These are phyloP conservation scores for Zootermopsis nevadensis DNA, from an alignment of 2,888 invertebrate species.

Conservation along the genomic window DNA sequence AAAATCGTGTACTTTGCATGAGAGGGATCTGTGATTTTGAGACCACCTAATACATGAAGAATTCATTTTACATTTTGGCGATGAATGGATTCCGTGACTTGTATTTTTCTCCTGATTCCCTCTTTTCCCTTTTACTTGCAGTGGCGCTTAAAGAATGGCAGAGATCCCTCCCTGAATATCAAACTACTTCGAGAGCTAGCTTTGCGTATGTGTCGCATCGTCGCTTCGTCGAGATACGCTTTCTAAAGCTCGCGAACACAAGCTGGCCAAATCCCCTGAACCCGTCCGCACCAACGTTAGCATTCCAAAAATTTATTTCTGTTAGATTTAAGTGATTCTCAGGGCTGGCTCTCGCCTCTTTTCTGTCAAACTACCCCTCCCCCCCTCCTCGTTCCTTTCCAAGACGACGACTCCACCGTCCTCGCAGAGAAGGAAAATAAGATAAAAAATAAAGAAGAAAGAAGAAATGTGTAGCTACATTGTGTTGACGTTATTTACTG, in stretches of 20 bases:
- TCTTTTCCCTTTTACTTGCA: conserved; percentile 39
- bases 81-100: conserved; percentile 1
- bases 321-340: conserved; percentile 47
- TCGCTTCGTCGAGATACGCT: not conserved
- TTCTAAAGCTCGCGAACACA: not conserved
- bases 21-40: conserved; percentile 16
- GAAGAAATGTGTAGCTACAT: not conserved
- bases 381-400: not conserved
- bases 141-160: conserved; percentile 46
- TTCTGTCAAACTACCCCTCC: not conserved
- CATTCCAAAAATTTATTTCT: conserved; percentile 46
- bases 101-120: conserved; percentile 31
- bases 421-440: not conserved
- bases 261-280: not conserved
- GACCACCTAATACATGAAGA: not conserved
- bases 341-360: conserved; percentile 12
- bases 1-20: conserved; percentile 9
- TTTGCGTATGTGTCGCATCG: conserved; percentile 48
- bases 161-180: conserved; percentile 47
- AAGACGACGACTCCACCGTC: not conserved
- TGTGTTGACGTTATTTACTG: not conserved
- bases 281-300: conserved; percentile 24
- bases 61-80: conserved; percentile 25
- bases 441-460: not conserved
- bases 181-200: conserved; percentile 36